phyloP scores from a whole-genome alignment of 2,888 invertebrate genomes.

The Euclidia mi region DNA sequence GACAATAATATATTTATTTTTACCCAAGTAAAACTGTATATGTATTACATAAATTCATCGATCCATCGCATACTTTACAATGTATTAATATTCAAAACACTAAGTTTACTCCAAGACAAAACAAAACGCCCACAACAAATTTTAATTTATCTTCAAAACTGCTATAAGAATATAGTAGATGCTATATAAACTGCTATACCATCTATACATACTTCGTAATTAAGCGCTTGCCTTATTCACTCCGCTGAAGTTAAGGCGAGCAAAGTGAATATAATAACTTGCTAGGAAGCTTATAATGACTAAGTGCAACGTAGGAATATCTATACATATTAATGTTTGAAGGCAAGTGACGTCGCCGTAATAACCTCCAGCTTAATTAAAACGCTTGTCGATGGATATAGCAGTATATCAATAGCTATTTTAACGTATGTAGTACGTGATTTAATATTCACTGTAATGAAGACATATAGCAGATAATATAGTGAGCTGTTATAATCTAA shows the following conservation, averaged over 20 bases:
- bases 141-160: no score
- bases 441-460: conserved; percentile 44
- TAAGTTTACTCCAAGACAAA: no score
- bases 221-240: conserved; percentile 42
- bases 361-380: conserved; percentile 74
- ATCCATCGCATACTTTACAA: no score
- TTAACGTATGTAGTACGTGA: conserved; percentile 34
- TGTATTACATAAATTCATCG: no score
- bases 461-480: conserved; percentile 21
- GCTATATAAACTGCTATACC: neutral
- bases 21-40: no score
- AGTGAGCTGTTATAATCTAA: neutral
- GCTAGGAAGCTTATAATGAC: conserved; percentile 50
- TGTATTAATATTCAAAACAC: no score
- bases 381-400: conserved; percentile 67
- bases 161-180: no score
- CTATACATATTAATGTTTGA: conserved; percentile 45
- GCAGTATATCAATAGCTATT: conserved; percentile 60
- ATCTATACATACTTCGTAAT: conserved; percentile 36
- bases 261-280: conserved; percentile 55
- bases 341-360: conserved; percentile 57
- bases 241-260: conserved; percentile 44
- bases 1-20: no score
- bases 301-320: conserved; percentile 48
- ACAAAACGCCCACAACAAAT: no score